phyloP scores from a whole-genome alignment of 2,113 vertebrate genomes.

The Fulica atra region DNA sequence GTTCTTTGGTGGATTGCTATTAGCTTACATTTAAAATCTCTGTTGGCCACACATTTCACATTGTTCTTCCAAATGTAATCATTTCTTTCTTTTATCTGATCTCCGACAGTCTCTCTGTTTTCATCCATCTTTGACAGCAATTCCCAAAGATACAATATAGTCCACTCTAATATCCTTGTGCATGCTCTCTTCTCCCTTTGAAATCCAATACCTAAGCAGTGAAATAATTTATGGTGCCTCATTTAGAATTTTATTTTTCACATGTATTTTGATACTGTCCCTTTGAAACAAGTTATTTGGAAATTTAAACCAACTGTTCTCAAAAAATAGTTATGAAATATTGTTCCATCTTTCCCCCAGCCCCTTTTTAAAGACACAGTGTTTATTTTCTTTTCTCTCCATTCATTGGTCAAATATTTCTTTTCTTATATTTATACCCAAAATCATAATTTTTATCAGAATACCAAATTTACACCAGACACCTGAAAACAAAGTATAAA shows the following conservation, averaged over 20 bases:
- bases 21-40: conserved; percentile 78
- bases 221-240: conserved; percentile 83
- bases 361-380: conserved; percentile 4
- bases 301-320: conserved; percentile 83
- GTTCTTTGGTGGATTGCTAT: conserved; percentile 75
- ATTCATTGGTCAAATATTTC: not conserved
- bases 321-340: conserved; percentile 64
- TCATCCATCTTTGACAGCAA: conserved; percentile 84
- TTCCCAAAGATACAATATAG: conserved; percentile 83
- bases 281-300: conserved; percentile 76
- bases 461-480: not conserved
- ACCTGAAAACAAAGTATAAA: not conserved
- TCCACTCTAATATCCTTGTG: conserved; percentile 78
- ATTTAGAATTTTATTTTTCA: conserved; percentile 83
- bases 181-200: conserved; percentile 76
- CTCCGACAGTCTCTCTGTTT: conserved; percentile 80
- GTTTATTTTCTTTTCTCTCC: not conserved
- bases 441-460: not conserved
- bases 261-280: conserved; percentile 78
- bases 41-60: conserved; percentile 75
- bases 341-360: conserved; percentile 19
- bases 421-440: not conserved
- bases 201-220: conserved; percentile 82
- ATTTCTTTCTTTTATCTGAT: conserved; percentile 84
- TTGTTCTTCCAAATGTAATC: conserved; percentile 82